Percentiles rank a stretch among this genome's conserved stretches.
These are phyloP conservation scores for Sarcophaga caerulescens DNA, from an alignment of 2,888 invertebrate genomes.

Conservation along the genomic window DNA sequence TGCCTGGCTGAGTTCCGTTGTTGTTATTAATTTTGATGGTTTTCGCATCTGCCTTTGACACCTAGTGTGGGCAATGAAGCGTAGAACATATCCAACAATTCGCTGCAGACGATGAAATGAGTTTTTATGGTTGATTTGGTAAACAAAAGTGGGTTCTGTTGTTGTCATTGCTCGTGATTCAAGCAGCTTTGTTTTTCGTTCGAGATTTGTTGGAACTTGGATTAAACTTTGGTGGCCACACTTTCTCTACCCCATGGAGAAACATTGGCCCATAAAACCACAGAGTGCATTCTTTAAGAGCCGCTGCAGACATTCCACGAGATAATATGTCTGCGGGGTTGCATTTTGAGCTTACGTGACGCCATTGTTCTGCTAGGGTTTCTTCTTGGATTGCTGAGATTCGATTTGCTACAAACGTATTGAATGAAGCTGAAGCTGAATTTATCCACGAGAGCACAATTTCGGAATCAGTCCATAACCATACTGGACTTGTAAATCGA, in stretches of 20 bases:
- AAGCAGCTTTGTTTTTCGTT: neutral
- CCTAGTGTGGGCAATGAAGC: constrained; percentile 7
- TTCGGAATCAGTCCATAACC: no score
- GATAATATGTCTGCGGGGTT: no score
- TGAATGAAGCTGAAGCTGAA: no score
- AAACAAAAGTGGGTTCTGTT: no score
- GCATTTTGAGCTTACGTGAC: no score
- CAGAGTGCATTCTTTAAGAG: neutral
- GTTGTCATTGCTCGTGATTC: neutral
- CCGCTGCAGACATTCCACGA: neutral
- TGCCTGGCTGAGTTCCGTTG: neutral
- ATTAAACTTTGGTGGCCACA: constrained; percentile 5
- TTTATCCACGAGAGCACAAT: no score
- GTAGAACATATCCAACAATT: constrained; percentile 9
- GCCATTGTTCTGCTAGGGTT: neutral
- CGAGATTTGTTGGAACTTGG: neutral
- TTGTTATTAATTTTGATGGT: neutral
- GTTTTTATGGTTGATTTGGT: no score
- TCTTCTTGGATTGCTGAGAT: neutral
- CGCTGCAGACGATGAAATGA: no score
- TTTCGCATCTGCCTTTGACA: constrained; percentile 8
- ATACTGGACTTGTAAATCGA: no score
- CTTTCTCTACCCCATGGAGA: neutral
- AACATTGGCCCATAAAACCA: constrained; percentile 17
- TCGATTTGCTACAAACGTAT: no score